Conservation (phyloP, 2,888 invertebrate genomes). For the Drosophila lacicola region DNA sequence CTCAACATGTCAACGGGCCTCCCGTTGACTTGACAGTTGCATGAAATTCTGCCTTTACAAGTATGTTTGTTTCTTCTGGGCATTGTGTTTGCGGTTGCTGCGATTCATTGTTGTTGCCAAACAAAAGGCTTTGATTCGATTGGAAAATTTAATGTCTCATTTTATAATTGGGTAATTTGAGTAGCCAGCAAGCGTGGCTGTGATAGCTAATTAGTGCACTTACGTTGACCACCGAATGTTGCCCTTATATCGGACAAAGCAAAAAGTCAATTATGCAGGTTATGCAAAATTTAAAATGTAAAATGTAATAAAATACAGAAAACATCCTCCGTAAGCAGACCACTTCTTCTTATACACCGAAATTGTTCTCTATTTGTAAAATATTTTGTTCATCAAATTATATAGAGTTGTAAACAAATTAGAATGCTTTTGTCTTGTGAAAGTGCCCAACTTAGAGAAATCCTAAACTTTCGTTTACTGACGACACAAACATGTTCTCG, state of each 20-base stretch:
- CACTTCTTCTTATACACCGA: too few species aligned
- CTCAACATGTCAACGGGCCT: conserved; percentile 60
- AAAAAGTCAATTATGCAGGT: background rate
- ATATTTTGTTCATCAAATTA: too few species aligned
- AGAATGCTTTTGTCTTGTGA: too few species aligned
- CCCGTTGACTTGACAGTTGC: conserved; percentile 77
- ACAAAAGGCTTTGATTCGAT: conserved; percentile 57
- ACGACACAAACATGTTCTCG: too few species aligned
- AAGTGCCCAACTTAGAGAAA: too few species aligned
- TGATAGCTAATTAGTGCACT: conserved; percentile 58
- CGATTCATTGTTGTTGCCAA: conserved; percentile 52
- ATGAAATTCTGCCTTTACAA: conserved; percentile 46
- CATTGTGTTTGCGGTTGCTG: conserved; percentile 55
- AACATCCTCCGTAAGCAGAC: too few species aligned
- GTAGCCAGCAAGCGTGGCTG: conserved; percentile 57
- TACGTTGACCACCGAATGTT: background rate
- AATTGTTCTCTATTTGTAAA: too few species aligned
- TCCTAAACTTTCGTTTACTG: too few species aligned
- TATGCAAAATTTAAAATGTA: background rate
- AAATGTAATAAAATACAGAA: too few species aligned
- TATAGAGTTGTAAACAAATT: too few species aligned
- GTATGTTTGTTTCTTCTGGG: conserved; percentile 24
- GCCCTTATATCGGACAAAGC: background rate
- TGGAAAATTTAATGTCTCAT: conserved; percentile 46
- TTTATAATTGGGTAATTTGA: conserved; percentile 76